Percentiles rank a stretch among this genome's conserved stretches.
Evolutionary conservation across 2,888 invertebrate species (phyloP).

Genomic region (Hemithea aestivaria): DNA sequence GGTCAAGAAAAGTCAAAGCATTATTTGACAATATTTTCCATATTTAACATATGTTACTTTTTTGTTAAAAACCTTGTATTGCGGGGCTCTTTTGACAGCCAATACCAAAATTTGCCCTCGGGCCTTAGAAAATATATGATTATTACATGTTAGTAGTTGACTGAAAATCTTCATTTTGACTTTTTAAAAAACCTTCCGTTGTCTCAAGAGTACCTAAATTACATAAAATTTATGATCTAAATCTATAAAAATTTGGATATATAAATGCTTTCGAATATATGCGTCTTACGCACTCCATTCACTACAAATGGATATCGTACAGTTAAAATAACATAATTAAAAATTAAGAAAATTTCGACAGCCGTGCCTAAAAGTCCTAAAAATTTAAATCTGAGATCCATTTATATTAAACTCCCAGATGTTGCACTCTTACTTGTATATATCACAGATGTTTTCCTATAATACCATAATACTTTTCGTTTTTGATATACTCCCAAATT

Average conservation of each 20-base stretch:
- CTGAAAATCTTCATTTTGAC: too few species aligned
- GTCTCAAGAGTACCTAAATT: conserved; percentile 6
- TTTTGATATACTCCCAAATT: conserved; percentile 48
- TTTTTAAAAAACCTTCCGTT: too few species aligned
- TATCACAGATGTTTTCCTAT: conserved; percentile 75
- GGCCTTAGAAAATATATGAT: too few species aligned
- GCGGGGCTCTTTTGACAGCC: too few species aligned
- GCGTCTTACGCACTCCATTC: conserved; percentile 13
- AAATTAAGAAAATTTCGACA: conserved; percentile 15
- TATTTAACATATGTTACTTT: too few species aligned
- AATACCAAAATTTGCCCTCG: too few species aligned
- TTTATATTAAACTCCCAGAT: conserved; percentile 59
- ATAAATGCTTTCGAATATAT: conserved; percentile 24
- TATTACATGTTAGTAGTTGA: too few species aligned
- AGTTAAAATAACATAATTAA: conserved; percentile 13
- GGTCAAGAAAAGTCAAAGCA: conserved; percentile 3
- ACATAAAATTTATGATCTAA: conserved; percentile 11
- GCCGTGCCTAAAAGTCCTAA: conserved; percentile 19
- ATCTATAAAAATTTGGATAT: conserved; percentile 21
- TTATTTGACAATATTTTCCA: too few species aligned
- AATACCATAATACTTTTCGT: conserved; percentile 68
- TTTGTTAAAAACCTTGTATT: too few species aligned
- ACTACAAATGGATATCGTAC: conserved; percentile 1
- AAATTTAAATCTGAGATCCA: conserved; percentile 64
- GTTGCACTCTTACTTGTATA: conserved; percentile 64